Conservation (phyloP, 1,140 invertebrate genomes). For the Aradophagus sp. region DNA sequence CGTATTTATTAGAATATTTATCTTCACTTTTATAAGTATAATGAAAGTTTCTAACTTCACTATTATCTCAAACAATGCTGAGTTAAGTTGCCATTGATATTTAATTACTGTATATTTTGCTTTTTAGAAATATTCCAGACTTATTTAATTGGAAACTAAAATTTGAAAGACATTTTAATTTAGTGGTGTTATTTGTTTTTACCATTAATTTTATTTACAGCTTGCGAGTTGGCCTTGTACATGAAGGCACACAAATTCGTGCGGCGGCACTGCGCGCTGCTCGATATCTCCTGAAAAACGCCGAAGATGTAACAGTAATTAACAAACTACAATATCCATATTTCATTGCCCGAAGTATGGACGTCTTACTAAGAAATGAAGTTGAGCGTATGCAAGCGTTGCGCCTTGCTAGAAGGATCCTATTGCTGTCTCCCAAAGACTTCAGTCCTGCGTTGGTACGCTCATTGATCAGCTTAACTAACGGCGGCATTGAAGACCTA, state of each 20-base stretch:
- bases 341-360: conserved; percentile 87
- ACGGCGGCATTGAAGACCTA: conserved; percentile 82
- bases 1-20: too few relatives aligned
- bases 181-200: too few relatives aligned
- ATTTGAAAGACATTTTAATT: too few relatives aligned
- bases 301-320: conserved; percentile 85
- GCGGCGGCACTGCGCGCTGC: conserved; percentile 89
- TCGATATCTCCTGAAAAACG: conserved; percentile 86
- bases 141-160: too few relatives aligned
- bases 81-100: too few relatives aligned
- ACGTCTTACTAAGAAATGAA: conserved; percentile 89
- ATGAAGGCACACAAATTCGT: conserved; percentile 91
- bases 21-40: too few relatives aligned
- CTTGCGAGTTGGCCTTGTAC: conserved; percentile 86
- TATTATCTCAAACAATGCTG: too few relatives aligned
- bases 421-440: conserved; percentile 79
- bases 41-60: too few relatives aligned
- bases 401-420: conserved; percentile 84
- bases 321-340: conserved; percentile 87
- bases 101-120: too few relatives aligned
- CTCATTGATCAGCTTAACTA: conserved; percentile 87
- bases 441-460: conserved; percentile 81
- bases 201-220: conserved; percentile 77
- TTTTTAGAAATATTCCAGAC: too few relatives aligned
- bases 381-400: conserved; percentile 92